Percentiles rank a stretch among this genome's conserved stretches.
phyloP scores from a whole-genome alignment of 1,140 invertebrate species.

The Arctopsyche grandis region DNA sequence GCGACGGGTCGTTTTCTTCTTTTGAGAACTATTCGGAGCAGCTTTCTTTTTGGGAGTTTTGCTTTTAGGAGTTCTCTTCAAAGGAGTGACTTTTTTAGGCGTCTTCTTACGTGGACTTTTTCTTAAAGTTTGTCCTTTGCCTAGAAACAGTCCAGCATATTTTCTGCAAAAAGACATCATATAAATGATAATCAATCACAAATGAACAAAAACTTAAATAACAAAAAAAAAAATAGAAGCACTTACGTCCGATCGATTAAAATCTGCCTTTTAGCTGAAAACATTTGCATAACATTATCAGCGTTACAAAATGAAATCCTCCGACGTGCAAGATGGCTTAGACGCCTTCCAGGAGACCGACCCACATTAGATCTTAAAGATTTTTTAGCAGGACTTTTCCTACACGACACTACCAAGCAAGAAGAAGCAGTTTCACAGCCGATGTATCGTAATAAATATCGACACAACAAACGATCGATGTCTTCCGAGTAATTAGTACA shows the following conservation, averaged over 20 bases:
- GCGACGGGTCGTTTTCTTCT: constrained; percentile 62
- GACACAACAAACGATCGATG: constrained; percentile 69
- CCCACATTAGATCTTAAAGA: constrained; percentile 55
- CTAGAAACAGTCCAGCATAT: constrained; percentile 46
- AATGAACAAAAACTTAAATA: constrained; percentile 17
- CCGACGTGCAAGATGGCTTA: constrained; percentile 73
- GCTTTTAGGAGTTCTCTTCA: constrained; percentile 60
- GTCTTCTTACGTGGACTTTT: constrained; percentile 60
- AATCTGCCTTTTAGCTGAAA: constrained; percentile 61
- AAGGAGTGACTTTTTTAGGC: constrained; percentile 59
- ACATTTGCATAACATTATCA: constrained; percentile 60
- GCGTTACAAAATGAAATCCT: constrained; percentile 73
- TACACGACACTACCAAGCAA: constrained; percentile 68
- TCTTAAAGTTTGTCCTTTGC: constrained; percentile 56
- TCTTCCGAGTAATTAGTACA: constrained; percentile 70
- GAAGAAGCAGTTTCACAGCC: constrained; percentile 71
- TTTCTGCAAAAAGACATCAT: constrained; percentile 63
- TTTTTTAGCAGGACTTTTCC: constrained; percentile 23
- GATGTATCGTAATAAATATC: constrained; percentile 71
- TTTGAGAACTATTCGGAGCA: constrained; percentile 64
- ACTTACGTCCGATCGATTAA: constrained; percentile 66
- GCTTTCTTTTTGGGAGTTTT: constrained; percentile 63
- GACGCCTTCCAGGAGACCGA: constrained; percentile 73
- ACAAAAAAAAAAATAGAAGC: constrained; percentile 5
- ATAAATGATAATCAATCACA: background rate